Base-by-base conservation (phyloP, 2,888 invertebrate genomes). In the Synanthedon tipuliformis region DNA sequence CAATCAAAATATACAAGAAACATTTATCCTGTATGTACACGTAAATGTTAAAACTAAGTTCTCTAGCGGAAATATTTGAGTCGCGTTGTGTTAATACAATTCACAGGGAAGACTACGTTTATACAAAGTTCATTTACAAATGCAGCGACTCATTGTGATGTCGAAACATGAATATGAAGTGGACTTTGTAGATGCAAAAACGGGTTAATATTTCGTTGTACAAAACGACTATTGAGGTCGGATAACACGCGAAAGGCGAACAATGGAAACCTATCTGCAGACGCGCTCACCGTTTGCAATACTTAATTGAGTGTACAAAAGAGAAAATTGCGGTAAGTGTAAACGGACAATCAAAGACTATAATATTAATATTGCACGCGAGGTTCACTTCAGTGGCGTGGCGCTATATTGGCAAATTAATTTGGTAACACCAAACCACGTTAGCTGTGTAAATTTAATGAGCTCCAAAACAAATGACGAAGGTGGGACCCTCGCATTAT, bases 381-480 rank as follows among this genome's bases (percentile, higher is more conserved):
- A 34, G 34, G 45, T 7, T 45, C 13, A 15, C 15, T 45, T 45
- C 45, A 0, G 45, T 45, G 45, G 41, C n/a, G 13, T 41, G 41
- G 15, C 13, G 45, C 45, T 15, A 45, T 45, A 45, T 45, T 45
- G 45, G 45, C 4, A 45, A 45, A 45, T 45, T 45, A 45, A 45
- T 45, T 45, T 45, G 45, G 45, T 12, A 45, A 45, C 45, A 45
- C 49, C 18, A 66, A 75, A 71, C 73, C 70, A 69, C 71, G 71
- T 77, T 75, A 77, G 69, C 73, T 71, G 66, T 79, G 78, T 77
- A 82, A 84, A 85, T 84, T 82, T 82, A 83, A 85, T 83, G 78
- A 83, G 75, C 66, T 71, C 57, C 65, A 76, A 77, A 82, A 82
- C 81, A 84, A 83, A 82, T 83, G 81, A 81, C 73, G 76, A 74